Base-by-base conservation (phyloP, 2,113 vertebrate species). In the Trogon melanurus region DNA sequence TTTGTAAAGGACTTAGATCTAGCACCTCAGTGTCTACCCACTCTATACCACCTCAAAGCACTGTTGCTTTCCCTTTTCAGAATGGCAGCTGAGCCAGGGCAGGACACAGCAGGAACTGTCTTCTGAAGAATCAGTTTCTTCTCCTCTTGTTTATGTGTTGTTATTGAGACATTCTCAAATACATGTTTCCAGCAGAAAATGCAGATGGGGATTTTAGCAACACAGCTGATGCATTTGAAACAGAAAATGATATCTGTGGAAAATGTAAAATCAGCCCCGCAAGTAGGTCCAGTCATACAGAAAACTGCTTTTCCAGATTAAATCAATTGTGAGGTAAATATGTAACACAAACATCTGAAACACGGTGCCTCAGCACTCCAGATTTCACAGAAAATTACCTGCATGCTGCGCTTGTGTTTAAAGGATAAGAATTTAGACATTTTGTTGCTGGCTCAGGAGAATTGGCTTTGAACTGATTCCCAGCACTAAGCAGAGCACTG, bases 11-110 rank as follows among this genome's bases (percentile, higher is more conserved):
- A 48, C 45, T 85, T 75, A 32, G 14, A 53, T 45, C 44, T 66
- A 85, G 10, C 44, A 48, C 16, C 18, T 89, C 70, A 64, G 2
- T 8, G 2, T 72, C 30, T 74, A 13, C 71, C 30, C 15, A 7
- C 47, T 87, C 19, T 17, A 6, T 44, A 36, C 13, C 44, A 75
- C 26, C 66, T 57, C 36, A 14, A 79, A 89, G 23, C 16, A 3
- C 38, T 53, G 11, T 8, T 3, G 0, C 45, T 10, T 19, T 16
- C 8, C 2, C 47, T 19, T 81, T 64, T n/a, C 11, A 16, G 58
- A 72, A n/a, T 6, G 53, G 44, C 57, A 71, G 16, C 53, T 74
- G 44, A 78, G 51, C 10, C 80, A 12, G 8, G 34, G 7, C 41
- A 64, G 36, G 21, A 6, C 56, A 51, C 22, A 67, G 72, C 91